These are phyloP conservation scores for Catharus minimus DNA, from an alignment of 2,113 vertebrate species.

Conservation along the genomic window DNA sequence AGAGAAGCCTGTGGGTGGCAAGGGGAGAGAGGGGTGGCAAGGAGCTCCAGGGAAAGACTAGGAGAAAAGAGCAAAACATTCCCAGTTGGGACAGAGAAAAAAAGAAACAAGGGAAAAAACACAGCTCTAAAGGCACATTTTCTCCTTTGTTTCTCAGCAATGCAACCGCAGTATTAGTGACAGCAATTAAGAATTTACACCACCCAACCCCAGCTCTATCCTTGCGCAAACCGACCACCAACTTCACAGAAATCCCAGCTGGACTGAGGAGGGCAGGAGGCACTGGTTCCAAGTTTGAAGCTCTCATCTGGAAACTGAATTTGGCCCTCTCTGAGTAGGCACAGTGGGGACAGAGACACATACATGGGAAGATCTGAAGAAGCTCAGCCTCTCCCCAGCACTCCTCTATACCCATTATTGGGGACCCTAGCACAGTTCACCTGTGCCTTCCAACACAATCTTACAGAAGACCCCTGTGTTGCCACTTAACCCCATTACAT, in stretches of 20 bases:
- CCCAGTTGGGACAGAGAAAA: background rate
- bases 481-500: background rate
- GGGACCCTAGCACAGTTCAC: background rate
- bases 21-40: background rate
- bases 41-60: background rate
- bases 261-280: background rate
- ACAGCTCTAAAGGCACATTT: slow-evolving; percentile 15
- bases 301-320: background rate
- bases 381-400: background rate
- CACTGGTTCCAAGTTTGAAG: background rate
- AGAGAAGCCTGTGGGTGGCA: background rate
- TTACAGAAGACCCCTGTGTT: background rate
- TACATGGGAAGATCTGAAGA: background rate
- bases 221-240: slow-evolving; percentile 8
- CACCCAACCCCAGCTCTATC: background rate
- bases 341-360: background rate
- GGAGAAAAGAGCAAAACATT: background rate
- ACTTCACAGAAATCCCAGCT: slow-evolving; percentile 3
- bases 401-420: background rate
- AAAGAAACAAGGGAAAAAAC: background rate
- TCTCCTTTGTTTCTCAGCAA: slow-evolving; percentile 18
- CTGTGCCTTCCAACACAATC: background rate
- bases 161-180: background rate
- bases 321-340: background rate
- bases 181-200: slow-evolving; percentile 3